Conservation (phyloP, 2,797 vertebrate genomes). For the Avahi laniger region DNA sequence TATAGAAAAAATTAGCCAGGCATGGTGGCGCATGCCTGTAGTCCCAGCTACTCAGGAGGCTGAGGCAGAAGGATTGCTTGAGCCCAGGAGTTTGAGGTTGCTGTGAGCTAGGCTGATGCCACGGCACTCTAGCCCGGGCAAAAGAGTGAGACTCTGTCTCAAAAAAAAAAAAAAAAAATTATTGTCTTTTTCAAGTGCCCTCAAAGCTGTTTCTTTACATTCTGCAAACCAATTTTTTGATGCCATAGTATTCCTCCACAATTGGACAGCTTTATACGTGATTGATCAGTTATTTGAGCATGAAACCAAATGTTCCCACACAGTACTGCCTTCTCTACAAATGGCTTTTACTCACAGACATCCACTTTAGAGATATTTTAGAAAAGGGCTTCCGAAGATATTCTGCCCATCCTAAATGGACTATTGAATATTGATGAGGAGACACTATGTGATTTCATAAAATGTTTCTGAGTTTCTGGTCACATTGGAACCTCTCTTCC, state of each 20-base stretch:
- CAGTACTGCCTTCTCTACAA: neutral
- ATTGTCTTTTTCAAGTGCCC: neutral
- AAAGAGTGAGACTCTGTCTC: no score
- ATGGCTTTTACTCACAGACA: conserved; percentile 1
- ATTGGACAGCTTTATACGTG: neutral
- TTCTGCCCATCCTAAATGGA: neutral
- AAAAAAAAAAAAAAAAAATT: no score
- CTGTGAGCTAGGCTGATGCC: no score
- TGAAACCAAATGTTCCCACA: neutral
- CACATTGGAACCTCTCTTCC: neutral
- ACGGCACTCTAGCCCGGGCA: no score
- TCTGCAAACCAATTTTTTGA: neutral
- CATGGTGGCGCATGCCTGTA: no score
- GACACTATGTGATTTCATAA: neutral
- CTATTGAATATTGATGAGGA: neutral
- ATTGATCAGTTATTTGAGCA: neutral
- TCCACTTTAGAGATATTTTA: conserved; percentile 51
- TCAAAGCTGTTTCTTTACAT: neutral
- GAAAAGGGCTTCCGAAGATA: conserved; percentile 29
- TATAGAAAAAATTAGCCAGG: no score
- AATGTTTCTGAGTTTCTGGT: neutral
- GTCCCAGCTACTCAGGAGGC: no score
- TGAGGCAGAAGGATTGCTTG: no score
- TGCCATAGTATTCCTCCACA: neutral
- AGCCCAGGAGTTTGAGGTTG: no score